Conservation (phyloP, 37 sponge, comb jelly and placozoan genomes). For the Axinella damicornis region DNA sequence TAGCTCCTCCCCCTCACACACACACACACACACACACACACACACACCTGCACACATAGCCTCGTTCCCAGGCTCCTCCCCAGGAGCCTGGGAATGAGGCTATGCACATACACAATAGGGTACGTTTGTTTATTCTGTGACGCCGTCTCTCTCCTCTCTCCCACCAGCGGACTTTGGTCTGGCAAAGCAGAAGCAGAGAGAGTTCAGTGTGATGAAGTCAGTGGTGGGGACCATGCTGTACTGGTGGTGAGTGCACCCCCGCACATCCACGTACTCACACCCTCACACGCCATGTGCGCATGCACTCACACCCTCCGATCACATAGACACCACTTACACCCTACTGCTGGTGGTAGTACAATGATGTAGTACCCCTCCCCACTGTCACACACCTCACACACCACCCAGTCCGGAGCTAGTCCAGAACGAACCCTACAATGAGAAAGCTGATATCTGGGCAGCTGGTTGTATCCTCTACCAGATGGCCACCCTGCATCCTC, state of each 20-base stretch:
- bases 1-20: neutral
- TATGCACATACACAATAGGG: too few species aligned
- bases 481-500: slow-evolving; percentile 86
- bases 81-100: too few species aligned
- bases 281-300: neutral
- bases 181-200: slow-evolving; percentile 83
- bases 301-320: neutral
- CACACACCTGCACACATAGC: neutral
- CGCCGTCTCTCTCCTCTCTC: neutral
- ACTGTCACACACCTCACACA: neutral
- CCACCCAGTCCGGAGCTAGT: slow-evolving; percentile 80
- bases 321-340: neutral
- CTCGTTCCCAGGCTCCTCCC: too few species aligned
- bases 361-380: neutral
- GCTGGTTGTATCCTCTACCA: slow-evolving; percentile 93
- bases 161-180: slow-evolving; percentile 93
- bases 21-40: neutral
- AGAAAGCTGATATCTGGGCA: slow-evolving; percentile 95
- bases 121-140: neutral
- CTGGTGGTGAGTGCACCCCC: slow-evolving; percentile 75
- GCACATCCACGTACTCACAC: neutral
- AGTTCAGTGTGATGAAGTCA: slow-evolving; percentile 86
- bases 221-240: slow-evolving; percentile 92
- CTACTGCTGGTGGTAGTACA: neutral
- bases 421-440: slow-evolving; percentile 85